Conservation (phyloP, 2,888 invertebrate genomes). For the Autographa gamma region DNA sequence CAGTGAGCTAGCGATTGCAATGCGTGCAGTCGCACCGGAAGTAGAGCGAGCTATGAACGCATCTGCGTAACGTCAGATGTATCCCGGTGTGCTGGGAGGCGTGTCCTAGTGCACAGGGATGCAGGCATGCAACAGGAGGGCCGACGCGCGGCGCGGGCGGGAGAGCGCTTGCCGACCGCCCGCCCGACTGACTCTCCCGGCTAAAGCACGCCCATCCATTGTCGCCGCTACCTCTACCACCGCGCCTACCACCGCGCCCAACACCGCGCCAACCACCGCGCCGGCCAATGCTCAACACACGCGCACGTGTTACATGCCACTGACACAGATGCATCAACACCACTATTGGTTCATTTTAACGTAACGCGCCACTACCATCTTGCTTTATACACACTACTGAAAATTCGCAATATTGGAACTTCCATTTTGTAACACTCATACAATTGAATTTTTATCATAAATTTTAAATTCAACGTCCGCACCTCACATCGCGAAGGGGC, state of each 20-base stretch:
- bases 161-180: slow-evolving; percentile 67
- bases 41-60: slow-evolving; percentile 62
- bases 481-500: not conserved
- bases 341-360: slow-evolving; percentile 15
- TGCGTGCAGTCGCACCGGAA: slow-evolving; percentile 57
- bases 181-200: slow-evolving; percentile 69
- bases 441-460: slow-evolving; percentile 8
- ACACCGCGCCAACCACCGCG: too few species aligned
- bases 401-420: not conserved
- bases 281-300: slow-evolving; percentile 16
- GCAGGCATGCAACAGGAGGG: slow-evolving; percentile 66
- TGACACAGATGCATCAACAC: slow-evolving; percentile 17
- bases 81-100: slow-evolving; percentile 66
- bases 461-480: not conserved
- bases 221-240: slow-evolving; percentile 42
- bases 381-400: slow-evolving; percentile 18
- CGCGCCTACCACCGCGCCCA: slow-evolving; percentile 24
- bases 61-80: slow-evolving; percentile 50
- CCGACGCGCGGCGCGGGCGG: slow-evolving; percentile 65
- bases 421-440: slow-evolving; percentile 21
- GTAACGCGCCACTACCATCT: not conserved
- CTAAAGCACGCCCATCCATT: slow-evolving; percentile 66
- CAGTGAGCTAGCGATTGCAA: slow-evolving; percentile 49
- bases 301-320: slow-evolving; percentile 10
- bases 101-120: slow-evolving; percentile 68